Evolutionary conservation across 2,888 invertebrate species (phyloP), one percentile per base, ranked within the genome.

Genomic region (Drosophila multiciliata): DNA sequence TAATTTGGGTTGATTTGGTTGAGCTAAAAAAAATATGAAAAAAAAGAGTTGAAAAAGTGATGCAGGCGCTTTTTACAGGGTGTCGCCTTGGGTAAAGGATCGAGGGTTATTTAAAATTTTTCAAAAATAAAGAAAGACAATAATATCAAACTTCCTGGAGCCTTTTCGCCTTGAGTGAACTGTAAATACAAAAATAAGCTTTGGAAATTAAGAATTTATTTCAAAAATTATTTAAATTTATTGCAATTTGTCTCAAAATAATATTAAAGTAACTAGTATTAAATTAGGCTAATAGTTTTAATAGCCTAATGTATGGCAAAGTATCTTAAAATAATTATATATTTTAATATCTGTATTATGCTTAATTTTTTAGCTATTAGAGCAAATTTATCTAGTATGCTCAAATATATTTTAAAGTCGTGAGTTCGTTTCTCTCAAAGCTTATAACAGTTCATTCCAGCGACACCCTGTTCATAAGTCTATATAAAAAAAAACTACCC

Each of bases 1-100:
- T 90, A 88, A 90, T 88, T 90, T 90, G 70, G 80, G 76, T 80
- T 78, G 79, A 74, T 88, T 86, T 77, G 83, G 73, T 55, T 63
- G 71, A 66, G 54, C 33, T 26, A 61, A 42, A 54, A 60, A 80
- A 20, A 1, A 45, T 29, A 29, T 29, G 29, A 29, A 29, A 29
- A 26, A 68, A 77, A 79, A 73, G 73, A 75, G 76, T 84, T 73
- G 73, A 71, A 69, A 50, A 55, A 52, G n/a, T 53, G 38, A 70
- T 60, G 48, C 64, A 55, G 59, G 29, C 64, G 17, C n/a, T 12
- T 6, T 23, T 38, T 60, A 84, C 71, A 85, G 87, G 89, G 83
- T 87, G 87, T 55, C 9, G 5, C n/a, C 2, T 23, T 48, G 9
- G 4, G 0, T 33, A 12, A 12, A 20, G 2, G 3, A 48, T 49